phyloP scores from a whole-genome alignment of 2,797 vertebrate species.

The Poecile montanus region DNA sequence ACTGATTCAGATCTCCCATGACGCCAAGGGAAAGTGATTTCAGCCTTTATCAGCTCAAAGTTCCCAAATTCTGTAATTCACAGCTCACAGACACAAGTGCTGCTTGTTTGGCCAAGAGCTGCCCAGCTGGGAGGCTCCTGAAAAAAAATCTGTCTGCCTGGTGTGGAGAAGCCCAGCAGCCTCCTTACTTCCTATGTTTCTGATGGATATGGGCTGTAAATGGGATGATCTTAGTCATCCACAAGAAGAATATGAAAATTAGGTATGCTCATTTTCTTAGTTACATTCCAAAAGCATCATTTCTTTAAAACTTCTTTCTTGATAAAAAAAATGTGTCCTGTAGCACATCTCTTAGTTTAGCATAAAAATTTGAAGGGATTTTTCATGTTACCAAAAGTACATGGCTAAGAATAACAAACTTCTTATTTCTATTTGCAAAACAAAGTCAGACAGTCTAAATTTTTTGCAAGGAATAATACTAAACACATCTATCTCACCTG shows the following conservation, averaged over 20 bases:
- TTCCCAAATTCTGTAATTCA: conserved; percentile 10
- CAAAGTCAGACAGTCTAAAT: not conserved
- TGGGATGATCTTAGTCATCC: not conserved
- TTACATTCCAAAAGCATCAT: not conserved
- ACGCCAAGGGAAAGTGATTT: not conserved
- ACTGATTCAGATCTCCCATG: not conserved
- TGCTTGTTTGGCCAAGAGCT: not conserved
- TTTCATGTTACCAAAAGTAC: not conserved
- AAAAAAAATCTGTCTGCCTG: not conserved
- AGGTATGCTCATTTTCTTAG: not conserved
- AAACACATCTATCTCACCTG: conserved; percentile 1
- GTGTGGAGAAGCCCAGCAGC: not conserved
- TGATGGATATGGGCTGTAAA: not conserved
- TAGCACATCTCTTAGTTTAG: not conserved
- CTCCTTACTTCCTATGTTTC: not conserved
- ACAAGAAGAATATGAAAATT: not conserved
- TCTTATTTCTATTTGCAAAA: not conserved
- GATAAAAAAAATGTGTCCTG: not conserved
- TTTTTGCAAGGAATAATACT: not conserved
- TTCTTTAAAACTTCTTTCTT: not conserved
- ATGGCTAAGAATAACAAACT: not conserved
- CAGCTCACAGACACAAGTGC: conserved; percentile 2
- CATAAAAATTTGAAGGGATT: not conserved
- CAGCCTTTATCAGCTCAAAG: not conserved
- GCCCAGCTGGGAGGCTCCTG: not conserved